Conservation (phyloP, 2,797 vertebrate species). For the Onychomys leucogaster region DNA sequence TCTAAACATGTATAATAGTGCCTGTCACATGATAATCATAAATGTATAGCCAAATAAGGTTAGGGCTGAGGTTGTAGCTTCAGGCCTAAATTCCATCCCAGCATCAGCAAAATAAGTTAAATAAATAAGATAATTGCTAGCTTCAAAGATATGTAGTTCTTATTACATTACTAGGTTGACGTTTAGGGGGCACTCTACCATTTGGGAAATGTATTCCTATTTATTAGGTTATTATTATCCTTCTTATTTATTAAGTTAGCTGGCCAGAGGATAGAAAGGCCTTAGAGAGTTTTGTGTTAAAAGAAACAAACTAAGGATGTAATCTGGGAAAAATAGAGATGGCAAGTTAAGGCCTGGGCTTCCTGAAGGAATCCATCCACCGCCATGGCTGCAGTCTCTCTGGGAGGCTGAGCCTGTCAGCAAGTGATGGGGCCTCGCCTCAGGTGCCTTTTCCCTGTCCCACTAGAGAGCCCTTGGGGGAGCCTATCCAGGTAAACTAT, state of each 20-base stretch:
- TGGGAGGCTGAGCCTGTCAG: neutral
- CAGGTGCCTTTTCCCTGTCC: neutral
- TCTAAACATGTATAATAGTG: neutral
- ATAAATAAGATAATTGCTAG: neutral
- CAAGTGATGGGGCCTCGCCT: neutral
- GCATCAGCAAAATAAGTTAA: neutral
- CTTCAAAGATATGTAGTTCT: neutral
- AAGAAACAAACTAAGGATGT: neutral
- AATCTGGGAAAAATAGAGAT: conserved; percentile 21
- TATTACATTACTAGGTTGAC: neutral
- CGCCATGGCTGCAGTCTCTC: neutral
- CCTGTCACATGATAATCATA: neutral
- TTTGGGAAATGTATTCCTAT: conserved; percentile 46
- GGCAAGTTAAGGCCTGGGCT: neutral
- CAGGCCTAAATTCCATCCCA: neutral
- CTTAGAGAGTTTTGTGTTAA: neutral
- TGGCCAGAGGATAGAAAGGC: neutral
- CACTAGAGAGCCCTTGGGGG: neutral
- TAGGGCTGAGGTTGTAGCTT: neutral
- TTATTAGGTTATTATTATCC: neutral
- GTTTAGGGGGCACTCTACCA: neutral
- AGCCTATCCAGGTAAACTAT: neutral
- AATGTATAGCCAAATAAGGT: neutral
- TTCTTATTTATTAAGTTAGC: neutral
- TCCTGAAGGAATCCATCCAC: neutral